Conservation (phyloP, 2,113 vertebrate species). For the Tonatia bakeri region DNA sequence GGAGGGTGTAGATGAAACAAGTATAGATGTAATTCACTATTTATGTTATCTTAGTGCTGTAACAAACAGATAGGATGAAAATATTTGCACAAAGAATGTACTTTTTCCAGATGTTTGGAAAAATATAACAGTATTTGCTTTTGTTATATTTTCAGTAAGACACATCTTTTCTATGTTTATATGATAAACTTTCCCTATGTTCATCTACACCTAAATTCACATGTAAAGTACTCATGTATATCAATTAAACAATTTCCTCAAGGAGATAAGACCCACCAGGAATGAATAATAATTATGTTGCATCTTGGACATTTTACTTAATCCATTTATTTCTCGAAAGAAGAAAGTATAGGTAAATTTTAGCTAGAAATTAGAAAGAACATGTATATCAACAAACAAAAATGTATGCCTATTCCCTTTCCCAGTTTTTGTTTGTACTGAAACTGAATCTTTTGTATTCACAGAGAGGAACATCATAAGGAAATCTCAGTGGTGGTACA, state of each 20-base stretch:
- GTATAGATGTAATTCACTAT: slow-evolving; percentile 37
- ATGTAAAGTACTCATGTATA: background rate
- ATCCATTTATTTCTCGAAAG: slow-evolving; percentile 7
- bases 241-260: slow-evolving; percentile 27
- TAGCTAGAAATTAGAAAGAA: slow-evolving; percentile 7
- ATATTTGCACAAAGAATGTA: background rate
- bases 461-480: background rate
- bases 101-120: background rate
- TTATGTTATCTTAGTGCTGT: background rate
- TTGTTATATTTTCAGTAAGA: slow-evolving; percentile 22
- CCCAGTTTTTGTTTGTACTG: background rate
- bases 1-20: slow-evolving; percentile 11
- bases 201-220: background rate
- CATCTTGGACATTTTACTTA: background rate
- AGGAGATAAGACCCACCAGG: slow-evolving; percentile 19
- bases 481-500: background rate
- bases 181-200: background rate
- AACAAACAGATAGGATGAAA: slow-evolving; percentile 25
- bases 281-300: background rate
- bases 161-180: slow-evolving; percentile 5
- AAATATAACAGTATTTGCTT: background rate
- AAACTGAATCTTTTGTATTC: background rate
- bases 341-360: background rate
- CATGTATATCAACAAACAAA: background rate
- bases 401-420: background rate